Conservation (phyloP, 2,113 vertebrate genomes). For the Silurus glanis region DNA sequence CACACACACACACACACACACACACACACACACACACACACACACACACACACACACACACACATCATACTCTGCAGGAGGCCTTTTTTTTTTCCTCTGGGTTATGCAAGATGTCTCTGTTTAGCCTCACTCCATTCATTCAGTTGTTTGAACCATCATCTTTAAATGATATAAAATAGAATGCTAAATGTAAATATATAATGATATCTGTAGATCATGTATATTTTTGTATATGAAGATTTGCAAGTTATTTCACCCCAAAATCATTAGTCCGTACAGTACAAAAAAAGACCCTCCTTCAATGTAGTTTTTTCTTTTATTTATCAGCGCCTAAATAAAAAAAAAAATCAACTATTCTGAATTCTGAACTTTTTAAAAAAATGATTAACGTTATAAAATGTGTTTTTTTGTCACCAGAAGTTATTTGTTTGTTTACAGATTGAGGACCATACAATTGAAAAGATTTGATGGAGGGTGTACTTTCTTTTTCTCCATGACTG, state of each 20-base stretch:
- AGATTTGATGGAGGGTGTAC: not conserved
- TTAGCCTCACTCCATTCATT: not conserved
- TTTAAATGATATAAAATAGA: not conserved
- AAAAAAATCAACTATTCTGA: no score
- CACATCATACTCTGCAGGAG: not conserved
- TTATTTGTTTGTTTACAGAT: not conserved
- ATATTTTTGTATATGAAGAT: not conserved
- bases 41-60: no score
- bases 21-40: no score
- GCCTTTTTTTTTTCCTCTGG: slow-evolving; percentile 1
- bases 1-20: no score
- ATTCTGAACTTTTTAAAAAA: no score
- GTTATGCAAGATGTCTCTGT: not conserved
- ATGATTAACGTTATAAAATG: no score
- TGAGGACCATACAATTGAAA: not conserved
- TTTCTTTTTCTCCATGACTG: not conserved
- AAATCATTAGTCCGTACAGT: no score
- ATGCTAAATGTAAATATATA: no score
- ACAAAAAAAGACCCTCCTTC: no score
- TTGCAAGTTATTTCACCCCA: not conserved
- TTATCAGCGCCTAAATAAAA: no score
- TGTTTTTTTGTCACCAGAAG: no score
- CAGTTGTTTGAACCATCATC: not conserved
- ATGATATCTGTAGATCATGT: not conserved
- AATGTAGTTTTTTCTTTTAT: no score